Evolutionary conservation across 2,113 vertebrate genomes (phyloP).

Genomic region (cat (Felis catus)): F.catus_Fca126_mat1.0 CM031426.1:49705501-49706000

Average conservation of each 20-base stretch:
- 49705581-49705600: neutral
- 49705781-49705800: neutral
- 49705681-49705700: neutral
- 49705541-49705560: neutral
- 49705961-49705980: constrained; percentile 18
- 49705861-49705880: constrained; percentile 70
- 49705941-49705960: constrained; percentile 31
- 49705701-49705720: neutral
- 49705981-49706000: neutral
- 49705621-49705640: neutral
- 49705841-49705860: constrained; percentile 65
- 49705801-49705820: neutral
- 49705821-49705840: constrained; percentile 41
- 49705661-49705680: neutral
- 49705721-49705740: constrained; percentile 31
- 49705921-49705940: constrained; percentile 72
- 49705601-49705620: neutral
- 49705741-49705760: constrained; percentile 4
- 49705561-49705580: neutral
- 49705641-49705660: neutral
- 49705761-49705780: neutral
- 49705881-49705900: constrained; percentile 26
- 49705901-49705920: constrained; percentile 34
- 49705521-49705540: neutral
- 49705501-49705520: neutral